phyloP scores from a whole-genome alignment of 2,888 invertebrate genomes.

The Apodemia duryi region DNA sequence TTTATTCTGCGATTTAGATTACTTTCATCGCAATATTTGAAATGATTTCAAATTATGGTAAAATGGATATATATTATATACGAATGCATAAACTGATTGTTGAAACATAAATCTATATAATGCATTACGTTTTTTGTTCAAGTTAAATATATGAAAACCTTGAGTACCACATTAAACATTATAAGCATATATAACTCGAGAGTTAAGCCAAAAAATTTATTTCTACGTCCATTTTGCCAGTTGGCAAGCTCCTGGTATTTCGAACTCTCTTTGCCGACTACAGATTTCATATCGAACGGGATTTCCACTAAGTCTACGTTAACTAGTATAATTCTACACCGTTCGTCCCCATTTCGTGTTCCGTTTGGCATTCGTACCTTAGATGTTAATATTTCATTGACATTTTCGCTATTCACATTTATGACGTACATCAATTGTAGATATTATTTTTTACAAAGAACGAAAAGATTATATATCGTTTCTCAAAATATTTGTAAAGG shows the following conservation, averaged over 20 bases:
- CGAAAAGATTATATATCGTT: no score
- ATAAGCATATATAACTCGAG: slow-evolving; percentile 21
- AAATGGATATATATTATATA: no score
- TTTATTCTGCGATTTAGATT: no score
- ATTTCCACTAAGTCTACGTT: slow-evolving; percentile 47
- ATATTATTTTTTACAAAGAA: no score
- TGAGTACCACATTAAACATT: not conserved
- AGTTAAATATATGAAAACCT: not conserved
- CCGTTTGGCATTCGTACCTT: slow-evolving; percentile 32
- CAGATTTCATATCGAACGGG: slow-evolving; percentile 42
- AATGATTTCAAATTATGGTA: no score
- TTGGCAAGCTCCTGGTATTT: slow-evolving; percentile 53
- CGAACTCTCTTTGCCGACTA: slow-evolving; percentile 46
- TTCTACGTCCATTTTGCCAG: slow-evolving; percentile 43
- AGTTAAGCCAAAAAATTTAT: slow-evolving; percentile 38
- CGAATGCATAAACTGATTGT: no score
- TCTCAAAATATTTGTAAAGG: no score
- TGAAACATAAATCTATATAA: not conserved
- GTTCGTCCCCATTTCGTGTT: slow-evolving; percentile 37
- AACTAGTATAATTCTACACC: slow-evolving; percentile 50
- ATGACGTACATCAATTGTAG: not conserved
- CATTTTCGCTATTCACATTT: not conserved
- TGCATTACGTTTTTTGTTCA: not conserved
- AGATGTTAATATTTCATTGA: slow-evolving; percentile 11
- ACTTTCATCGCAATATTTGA: no score